Evolutionary conservation across 2,113 vertebrate genomes (phyloP).

Genomic region (Alectura lathami): DNA sequence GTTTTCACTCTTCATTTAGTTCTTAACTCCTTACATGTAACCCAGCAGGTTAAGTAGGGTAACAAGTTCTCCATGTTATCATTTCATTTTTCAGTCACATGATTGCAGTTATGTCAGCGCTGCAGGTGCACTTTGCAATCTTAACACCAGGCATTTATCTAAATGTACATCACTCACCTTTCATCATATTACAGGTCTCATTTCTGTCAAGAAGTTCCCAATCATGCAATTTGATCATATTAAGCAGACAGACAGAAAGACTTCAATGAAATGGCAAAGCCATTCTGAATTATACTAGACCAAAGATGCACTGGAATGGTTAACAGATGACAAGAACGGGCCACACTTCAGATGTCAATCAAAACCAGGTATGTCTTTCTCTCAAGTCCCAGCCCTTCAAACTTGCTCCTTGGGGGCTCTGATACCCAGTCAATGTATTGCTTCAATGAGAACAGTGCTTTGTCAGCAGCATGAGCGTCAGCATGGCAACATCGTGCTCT

Average conservation of each 20-base stretch:
- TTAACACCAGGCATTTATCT: not conserved
- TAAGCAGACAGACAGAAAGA: not conserved
- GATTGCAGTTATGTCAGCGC: not conserved
- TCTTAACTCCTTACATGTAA: not conserved
- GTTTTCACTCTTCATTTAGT: not conserved
- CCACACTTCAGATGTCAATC: not conserved
- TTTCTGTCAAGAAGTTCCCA: not conserved
- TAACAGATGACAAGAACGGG: not conserved
- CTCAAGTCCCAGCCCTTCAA: not conserved
- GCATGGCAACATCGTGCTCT: conserved; percentile 71
- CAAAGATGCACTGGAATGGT: not conserved
- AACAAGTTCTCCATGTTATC: not conserved
- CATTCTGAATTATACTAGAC: not conserved
- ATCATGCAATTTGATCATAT: not conserved
- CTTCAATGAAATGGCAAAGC: not conserved
- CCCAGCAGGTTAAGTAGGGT: not conserved
- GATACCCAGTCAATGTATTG: not conserved
- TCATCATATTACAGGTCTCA: not conserved
- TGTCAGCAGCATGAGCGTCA: conserved; percentile 77
- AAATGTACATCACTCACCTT: not conserved
- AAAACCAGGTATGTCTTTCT: not conserved
- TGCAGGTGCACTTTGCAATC: not conserved
- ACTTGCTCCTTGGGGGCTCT: not conserved
- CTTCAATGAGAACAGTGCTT: conserved; percentile 40
- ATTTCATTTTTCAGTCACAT: not conserved